Evolutionary conservation across 2,797 vertebrate species (phyloP).

Genomic region (Malurus splendens): DNA sequence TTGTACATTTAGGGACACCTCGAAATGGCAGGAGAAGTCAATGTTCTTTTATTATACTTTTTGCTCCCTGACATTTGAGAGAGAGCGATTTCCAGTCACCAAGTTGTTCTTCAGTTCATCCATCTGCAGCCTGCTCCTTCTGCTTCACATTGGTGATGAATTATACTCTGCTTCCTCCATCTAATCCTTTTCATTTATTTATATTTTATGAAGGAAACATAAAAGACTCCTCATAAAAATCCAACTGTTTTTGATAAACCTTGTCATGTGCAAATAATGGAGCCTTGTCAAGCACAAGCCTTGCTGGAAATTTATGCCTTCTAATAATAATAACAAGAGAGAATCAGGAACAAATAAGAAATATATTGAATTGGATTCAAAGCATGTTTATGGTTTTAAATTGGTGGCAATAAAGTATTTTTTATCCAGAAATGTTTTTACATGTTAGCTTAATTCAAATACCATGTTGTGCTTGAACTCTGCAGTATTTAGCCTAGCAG

Average conservation of each 20-base stretch:
- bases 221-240: constrained; percentile 80
- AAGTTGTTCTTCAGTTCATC: constrained; percentile 65
- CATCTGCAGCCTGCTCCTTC: constrained; percentile 73
- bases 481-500: constrained; percentile 40
- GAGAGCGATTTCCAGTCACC: constrained; percentile 12
- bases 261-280: constrained; percentile 83
- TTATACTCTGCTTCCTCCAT: constrained; percentile 75
- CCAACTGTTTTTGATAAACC: constrained; percentile 83
- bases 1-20: background rate
- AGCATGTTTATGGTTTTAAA: constrained; percentile 73
- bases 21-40: constrained; percentile 1
- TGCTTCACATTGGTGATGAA: constrained; percentile 76
- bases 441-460: constrained; percentile 60
- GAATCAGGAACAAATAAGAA: constrained; percentile 75
- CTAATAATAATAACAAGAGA: constrained; percentile 74
- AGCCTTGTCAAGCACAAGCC: constrained; percentile 71
- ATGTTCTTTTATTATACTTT: background rate
- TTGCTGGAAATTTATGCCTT: constrained; percentile 75
- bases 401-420: constrained; percentile 67
- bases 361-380: constrained; percentile 72
- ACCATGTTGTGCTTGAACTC: constrained; percentile 56
- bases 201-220: constrained; percentile 81
- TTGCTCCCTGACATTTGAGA: constrained; percentile 4
- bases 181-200: constrained; percentile 86
- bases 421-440: constrained; percentile 62